Evolutionary conservation across 2,113 vertebrate genomes (phyloP).

Genomic region (Pedionomus torquatus): DNA sequence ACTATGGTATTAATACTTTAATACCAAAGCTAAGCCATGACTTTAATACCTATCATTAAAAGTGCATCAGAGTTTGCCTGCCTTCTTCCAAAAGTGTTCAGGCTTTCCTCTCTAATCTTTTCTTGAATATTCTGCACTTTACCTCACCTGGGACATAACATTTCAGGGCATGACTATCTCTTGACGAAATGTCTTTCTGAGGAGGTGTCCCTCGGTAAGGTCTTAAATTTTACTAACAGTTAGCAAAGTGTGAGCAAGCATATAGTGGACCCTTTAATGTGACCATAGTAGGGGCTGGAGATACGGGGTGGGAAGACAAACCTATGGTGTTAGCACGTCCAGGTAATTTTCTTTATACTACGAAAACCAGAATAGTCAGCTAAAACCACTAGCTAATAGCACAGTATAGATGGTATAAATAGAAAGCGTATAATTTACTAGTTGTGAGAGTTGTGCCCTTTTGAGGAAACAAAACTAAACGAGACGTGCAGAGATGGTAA

Average conservation of each 20-base stretch:
- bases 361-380: not conserved
- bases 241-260: not conserved
- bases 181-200: not conserved
- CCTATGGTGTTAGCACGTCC: not conserved
- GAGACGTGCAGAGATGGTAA: not conserved
- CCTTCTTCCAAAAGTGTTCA: not conserved
- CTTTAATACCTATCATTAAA: not conserved
- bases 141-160: not conserved
- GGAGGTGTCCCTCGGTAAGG: not conserved
- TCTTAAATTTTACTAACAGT: not conserved
- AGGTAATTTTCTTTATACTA: not conserved
- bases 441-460: not conserved
- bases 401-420: not conserved
- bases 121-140: not conserved
- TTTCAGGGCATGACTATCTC: not conserved
- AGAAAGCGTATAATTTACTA: not conserved
- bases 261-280: not conserved
- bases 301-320: not conserved
- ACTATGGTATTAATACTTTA: not conserved
- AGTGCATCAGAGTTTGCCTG: not conserved
- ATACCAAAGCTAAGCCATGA: not conserved
- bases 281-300: not conserved
- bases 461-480: not conserved
- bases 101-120: not conserved
- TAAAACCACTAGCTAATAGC: not conserved